A percentile compares a stretch with the other conserved stretches of the same genome.
phyloP scores from a whole-genome alignment of 2,113 vertebrate species.

The Sinocyclocheilus anophthalmus region DNA sequence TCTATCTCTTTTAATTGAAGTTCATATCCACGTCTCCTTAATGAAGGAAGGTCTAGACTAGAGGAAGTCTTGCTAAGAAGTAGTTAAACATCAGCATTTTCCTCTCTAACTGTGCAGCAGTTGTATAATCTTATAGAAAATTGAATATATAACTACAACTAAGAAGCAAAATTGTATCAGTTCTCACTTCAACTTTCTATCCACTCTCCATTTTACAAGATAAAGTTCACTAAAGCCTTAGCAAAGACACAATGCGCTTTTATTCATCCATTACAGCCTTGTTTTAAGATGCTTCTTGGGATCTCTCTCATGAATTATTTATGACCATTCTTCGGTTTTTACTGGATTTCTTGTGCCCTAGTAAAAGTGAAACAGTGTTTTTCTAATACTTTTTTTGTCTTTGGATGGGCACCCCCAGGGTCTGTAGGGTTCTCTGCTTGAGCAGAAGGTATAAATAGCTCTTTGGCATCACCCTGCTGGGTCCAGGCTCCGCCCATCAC shows the following conservation, averaged over 20 bases:
- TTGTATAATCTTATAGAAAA: conserved; percentile 2
- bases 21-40: not conserved
- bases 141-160: not conserved
- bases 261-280: conserved; percentile 6
- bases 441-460: conserved; percentile 45
- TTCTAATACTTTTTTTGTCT: not conserved
- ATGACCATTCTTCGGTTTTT: conserved; percentile 34
- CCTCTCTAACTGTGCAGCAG: not conserved
- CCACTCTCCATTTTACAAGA: not conserved
- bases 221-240: conserved; percentile 4
- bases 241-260: conserved; percentile 11
- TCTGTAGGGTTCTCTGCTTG: conserved; percentile 14
- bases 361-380: conserved; percentile 25
- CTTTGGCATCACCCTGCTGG: not conserved
- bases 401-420: conserved; percentile 3
- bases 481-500: not conserved
- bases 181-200: conserved; percentile 6
- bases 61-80: not conserved
- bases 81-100: conserved; percentile 4
- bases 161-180: not conserved
- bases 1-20: not conserved
- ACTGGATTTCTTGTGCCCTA: conserved; percentile 17
- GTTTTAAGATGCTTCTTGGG: conserved; percentile 16
- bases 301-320: conserved; percentile 50
- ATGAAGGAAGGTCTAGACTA: not conserved